A percentile compares a stretch with the other conserved stretches of the same genome.
Evolutionary conservation across 2,113 vertebrate species (phyloP).

Genomic region (Podarcis cretensis): DNA sequence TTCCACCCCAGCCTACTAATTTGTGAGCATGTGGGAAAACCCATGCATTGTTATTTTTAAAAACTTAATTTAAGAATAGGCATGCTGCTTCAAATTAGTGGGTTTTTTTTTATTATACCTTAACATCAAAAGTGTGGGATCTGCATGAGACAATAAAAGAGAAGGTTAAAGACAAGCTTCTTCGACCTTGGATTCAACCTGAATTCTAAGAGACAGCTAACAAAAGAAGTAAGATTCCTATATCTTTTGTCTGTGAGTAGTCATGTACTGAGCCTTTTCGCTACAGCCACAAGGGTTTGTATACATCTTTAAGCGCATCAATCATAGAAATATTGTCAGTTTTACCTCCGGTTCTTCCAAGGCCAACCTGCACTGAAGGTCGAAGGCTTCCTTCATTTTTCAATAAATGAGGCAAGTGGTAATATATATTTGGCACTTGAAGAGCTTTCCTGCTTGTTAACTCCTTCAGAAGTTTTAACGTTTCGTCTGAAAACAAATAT

Average conservation of each 20-base stretch:
- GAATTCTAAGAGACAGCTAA: conserved; percentile 34
- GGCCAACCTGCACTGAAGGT: conserved; percentile 92
- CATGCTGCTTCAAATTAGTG: conserved; percentile 20
- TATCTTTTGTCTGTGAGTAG: conserved; percentile 36
- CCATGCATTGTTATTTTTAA: conserved; percentile 22
- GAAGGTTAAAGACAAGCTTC: conserved; percentile 42
- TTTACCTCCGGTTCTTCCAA: conserved; percentile 92
- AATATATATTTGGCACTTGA: conserved; percentile 98
- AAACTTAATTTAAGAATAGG: conserved; percentile 7
- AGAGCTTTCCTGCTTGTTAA: conserved; percentile 91
- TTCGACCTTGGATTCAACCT: conserved; percentile 18
- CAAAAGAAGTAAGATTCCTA: conserved; percentile 23
- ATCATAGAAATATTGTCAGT: conserved; percentile 18
- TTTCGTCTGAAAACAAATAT: conserved; percentile 85
- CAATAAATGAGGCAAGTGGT: conserved; percentile 97
- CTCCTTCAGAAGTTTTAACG: conserved; percentile 94
- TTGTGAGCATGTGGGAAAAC: conserved; percentile 3
- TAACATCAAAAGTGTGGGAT: not conserved
- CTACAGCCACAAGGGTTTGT: conserved; percentile 26
- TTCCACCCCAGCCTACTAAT: not conserved
- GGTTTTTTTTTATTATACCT: conserved; percentile 35
- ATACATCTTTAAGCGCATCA: not conserved
- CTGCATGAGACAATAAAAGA: conserved; percentile 45
- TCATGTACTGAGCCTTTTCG: not conserved
- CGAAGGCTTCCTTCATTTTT: conserved; percentile 97